Evolutionary conservation across 2,888 invertebrate species (phyloP), one percentile per base, ranked within the genome.

Genomic region (Slavum lentiscoides): DNA sequence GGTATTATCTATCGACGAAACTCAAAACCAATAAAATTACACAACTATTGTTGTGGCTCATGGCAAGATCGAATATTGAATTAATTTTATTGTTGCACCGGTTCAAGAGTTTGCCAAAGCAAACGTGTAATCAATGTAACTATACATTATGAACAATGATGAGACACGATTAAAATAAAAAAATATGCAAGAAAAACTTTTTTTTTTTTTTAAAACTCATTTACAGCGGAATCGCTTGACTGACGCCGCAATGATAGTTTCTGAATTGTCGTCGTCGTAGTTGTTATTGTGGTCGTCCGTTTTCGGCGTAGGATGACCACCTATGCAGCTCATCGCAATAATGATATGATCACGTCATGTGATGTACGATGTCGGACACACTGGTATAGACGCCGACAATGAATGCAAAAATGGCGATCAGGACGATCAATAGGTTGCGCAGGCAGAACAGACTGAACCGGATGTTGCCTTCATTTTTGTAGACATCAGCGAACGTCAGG

Each of bases 401-500:
- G 39, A 93, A 89, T 0, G 92, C 93, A 7, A 92, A 86, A 0
- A 90, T 85, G 2, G 92, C 92, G 84, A 93, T 90, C 2, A 91
- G 84, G 0, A 92, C 89, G 6, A 93, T 84, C 55, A 83, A 81
- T 67, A 83, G 49, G 82, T 85, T 85, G 68, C 84, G 84, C n/a
- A 83, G 59, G 37, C 84, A 82, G 81, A 85, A 84, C n/a, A 84
- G 53, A 21, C 83, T 23, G 62, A 84, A 84, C 55, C 82, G 88
- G 11, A 90, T 87, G 76, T 62, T 74, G 17, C 80, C 72, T 43
- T 76, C 81, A 4, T 85, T 19, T 0, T 88, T 88, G 9, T 88
- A 89, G 80, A 89, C 88, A 84, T 91, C 90, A 94, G 94, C 96
- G 86, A 92, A 92, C 0, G 93, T 92, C 86, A 93, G 91, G 83